Evolutionary conservation across 2,797 vertebrate genomes (phyloP).

Genomic region (Poeciliopsis turneri): DNA sequence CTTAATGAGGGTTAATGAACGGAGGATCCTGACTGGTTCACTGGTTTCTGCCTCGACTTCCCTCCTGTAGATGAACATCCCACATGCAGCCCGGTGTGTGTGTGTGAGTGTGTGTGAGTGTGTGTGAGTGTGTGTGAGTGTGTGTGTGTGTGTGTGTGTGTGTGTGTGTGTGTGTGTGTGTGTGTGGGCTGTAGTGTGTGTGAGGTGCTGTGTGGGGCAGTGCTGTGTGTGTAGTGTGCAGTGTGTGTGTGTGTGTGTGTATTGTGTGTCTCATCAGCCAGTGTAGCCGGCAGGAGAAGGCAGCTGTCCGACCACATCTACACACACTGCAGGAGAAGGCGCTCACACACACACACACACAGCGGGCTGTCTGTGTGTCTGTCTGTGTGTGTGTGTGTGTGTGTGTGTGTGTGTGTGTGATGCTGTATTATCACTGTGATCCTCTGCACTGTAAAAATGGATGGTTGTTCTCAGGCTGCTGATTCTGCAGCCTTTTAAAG

Average conservation of each 20-base stretch:
- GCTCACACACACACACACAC: not conserved
- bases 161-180: slow-evolving; percentile 12
- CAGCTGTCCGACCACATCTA: no score
- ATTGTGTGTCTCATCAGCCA: no score
- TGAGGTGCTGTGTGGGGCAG: no score
- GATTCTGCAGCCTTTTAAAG: not conserved
- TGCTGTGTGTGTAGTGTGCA: no score
- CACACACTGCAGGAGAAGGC: no score
- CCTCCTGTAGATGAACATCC: not conserved
- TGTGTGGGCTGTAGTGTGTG: no score
- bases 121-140: not conserved
- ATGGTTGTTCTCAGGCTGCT: not conserved
- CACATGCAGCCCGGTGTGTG: not conserved
- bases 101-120: not conserved
- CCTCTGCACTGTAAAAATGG: slow-evolving; percentile 8
- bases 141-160: not conserved
- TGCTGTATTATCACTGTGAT: slow-evolving; percentile 11
- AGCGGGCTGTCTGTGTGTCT: no score
- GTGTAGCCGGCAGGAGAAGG: no score
- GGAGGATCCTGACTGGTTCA: slow-evolving; percentile 14
- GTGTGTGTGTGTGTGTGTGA: not conserved
- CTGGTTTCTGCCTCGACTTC: not conserved
- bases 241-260: no score
- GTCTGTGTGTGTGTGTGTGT: no score
- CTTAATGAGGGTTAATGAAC: slow-evolving; percentile 15